phyloP scores from a whole-genome alignment of 2,888 invertebrate species.

The Dryocosmus kuriphilus region DNA sequence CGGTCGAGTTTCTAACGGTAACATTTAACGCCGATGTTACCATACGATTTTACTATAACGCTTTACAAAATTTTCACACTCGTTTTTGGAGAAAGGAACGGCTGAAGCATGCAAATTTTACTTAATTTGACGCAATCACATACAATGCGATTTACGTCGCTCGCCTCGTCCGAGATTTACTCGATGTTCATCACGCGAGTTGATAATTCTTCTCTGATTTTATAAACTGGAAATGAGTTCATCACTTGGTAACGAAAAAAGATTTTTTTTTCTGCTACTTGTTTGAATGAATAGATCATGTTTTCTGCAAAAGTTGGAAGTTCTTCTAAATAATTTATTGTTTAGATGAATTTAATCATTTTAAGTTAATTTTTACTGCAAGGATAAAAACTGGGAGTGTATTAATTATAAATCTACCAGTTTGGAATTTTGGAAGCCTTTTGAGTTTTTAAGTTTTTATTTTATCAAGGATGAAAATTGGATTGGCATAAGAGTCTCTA shows the following conservation, averaged over 20 bases:
- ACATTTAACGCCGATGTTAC: constrained; percentile 24
- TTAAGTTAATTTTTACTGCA: no score
- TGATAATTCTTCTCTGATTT: not conserved
- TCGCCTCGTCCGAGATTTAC: not conserved
- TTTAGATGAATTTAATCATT: not conserved
- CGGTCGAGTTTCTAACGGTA: constrained; percentile 10
- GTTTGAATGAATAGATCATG: not conserved
- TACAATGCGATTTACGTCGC: not conserved
- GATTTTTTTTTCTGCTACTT: not conserved
- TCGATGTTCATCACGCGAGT: not conserved
- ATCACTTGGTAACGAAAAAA: not conserved
- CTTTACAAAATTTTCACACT: constrained; percentile 19
- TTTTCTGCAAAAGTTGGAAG: not conserved
- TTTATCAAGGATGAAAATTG: no score
- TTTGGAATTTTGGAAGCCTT: no score
- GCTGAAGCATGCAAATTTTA: constrained; percentile 28
- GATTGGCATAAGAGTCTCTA: no score
- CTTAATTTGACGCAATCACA: constrained; percentile 10
- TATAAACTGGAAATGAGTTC: not conserved
- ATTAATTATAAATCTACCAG: no score
- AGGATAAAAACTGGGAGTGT: no score
- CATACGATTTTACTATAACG: constrained; percentile 28
- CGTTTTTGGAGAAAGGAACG: not conserved
- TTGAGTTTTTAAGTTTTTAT: no score
- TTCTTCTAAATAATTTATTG: not conserved